phyloP scores from a whole-genome alignment of 2,113 vertebrate genomes.

The Rutilus rutilus region DNA sequence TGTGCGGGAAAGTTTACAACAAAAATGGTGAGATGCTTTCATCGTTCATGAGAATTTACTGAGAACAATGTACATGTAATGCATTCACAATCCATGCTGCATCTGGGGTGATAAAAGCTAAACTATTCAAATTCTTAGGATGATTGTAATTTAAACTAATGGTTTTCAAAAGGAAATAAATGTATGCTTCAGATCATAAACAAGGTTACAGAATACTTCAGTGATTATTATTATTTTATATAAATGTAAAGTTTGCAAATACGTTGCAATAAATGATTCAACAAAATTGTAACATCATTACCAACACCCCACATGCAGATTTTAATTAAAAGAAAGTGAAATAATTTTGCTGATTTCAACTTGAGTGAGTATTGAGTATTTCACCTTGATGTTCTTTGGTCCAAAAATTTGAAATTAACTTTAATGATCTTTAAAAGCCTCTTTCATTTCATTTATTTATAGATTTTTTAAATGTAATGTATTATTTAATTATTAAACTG shows the following conservation, averaged over 20 bases:
- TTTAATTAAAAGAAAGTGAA: background rate
- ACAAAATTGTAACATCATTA: background rate
- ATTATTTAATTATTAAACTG: too few relatives aligned
- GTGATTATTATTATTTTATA: background rate
- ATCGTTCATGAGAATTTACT: background rate
- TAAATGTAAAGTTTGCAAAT: background rate
- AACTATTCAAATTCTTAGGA: background rate
- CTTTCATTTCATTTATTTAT: background rate
- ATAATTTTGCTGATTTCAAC: background rate
- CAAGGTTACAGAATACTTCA: background rate
- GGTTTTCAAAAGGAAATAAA: background rate
- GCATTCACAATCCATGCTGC: background rate
- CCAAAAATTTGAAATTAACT: background rate
- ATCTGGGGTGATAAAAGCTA: background rate
- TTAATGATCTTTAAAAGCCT: background rate
- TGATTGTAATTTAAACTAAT: background rate
- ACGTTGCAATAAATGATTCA: background rate
- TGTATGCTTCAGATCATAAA: background rate
- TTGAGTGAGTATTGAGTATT: background rate
- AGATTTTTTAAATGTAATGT: background rate
- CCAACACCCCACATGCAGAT: background rate
- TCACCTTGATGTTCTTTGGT: background rate
- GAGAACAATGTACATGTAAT: background rate
- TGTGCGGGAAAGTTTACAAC: background rate
- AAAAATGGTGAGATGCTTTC: background rate